Evolutionary conservation across 2,888 invertebrate genomes (phyloP), one percentile per base, ranked within the genome.

Genomic region (Lathronympha strigana): DNA sequence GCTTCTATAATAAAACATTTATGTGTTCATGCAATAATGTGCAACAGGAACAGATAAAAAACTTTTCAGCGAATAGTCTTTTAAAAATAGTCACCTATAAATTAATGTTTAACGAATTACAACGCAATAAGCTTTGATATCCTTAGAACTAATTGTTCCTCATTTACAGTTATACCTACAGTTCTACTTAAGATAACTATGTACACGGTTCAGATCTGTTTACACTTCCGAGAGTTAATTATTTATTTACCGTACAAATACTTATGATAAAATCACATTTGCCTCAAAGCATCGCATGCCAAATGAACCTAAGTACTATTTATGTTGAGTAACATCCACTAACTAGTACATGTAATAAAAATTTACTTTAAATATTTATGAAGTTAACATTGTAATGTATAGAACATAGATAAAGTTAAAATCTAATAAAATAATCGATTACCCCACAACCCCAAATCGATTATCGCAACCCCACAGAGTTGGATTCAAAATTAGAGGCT

Each of bases 111-210:
- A 45, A 64, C 5, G 9, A 2, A 51, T 28, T 9, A 54, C 4
- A 54, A 45, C 31, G 11, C 40, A 58, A 58, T 13, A 58, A 53
- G 33, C 61, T 33, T 36, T 25, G 45, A 11, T 53, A 28, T 33
- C 19, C 58, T 90, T 90, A 31, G n/a, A 51, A 19, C 88, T 90
- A 90, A 78, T 90, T 90, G 90, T 84, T 90, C 90, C 90, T 88
- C 90, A 82, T 87, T 87, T 87, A 88, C 85, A 86, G 80, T 80
- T 81, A 76, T 73, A 51, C 43, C 58, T 77, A 61, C 23, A 2
- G 23, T 28, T 31, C 50, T 66, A 62, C 28, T 49, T 36, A 40
- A 57, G 57, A 53, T 43, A 50, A 36, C 36, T 63, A 67, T 57
- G 4, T 63, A 63, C 53, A 61, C 36, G 11, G 0, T 25, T 47